Evolutionary conservation across 2,888 invertebrate species (phyloP), one percentile per base, ranked within the genome.

Genomic region (Andrena fulva): DNA sequence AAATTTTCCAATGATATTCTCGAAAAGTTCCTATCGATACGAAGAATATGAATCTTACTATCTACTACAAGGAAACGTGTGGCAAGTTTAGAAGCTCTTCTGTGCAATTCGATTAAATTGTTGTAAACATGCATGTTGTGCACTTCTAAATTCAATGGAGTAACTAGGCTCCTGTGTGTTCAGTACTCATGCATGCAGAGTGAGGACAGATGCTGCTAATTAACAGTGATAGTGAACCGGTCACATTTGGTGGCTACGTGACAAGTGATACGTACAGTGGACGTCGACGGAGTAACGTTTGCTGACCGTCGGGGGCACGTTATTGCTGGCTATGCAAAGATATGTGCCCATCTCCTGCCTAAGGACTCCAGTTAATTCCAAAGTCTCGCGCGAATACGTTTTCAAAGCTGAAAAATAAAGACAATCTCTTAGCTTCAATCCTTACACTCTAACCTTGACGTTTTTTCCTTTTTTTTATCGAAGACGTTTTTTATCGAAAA

Each of bases 341-440:
- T 97, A 98, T 52, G 96, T 95, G 33, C 97, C 98, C 97, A 98
- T 98, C 93, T 98, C 97, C 48, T 96, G 95, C 68, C 97, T 95
- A 91, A 97, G 96, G 64, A 98, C 96, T 91, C 97, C 96, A 78
- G 95, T 95, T 85, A 98, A 94, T 84, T 96, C 95, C 85, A 98
- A 94, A 33, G 95, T 96, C 91, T 97, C 97, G 0, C 97, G 97
- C 90, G 96, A 96, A 92, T 96, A 96, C 56, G 94, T 95, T 88
- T 96, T 96, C 77, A 96, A 95, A 10, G 77, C 89, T 89, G 86
- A 7, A 77, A 88, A 33, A 59, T 20, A 12, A 33, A 66, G 64
- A 54, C 42, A 16, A 12, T 16, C 42, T 42, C 12, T 42, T 42
- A 42, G 16, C 42, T 42, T 16, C 16, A 42, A 16, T 42, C 1